Evolutionary conservation across 2,113 vertebrate species (phyloP), one percentile per base, ranked within the genome.

Genomic region (Myanophis thanlyinensis): DNA sequence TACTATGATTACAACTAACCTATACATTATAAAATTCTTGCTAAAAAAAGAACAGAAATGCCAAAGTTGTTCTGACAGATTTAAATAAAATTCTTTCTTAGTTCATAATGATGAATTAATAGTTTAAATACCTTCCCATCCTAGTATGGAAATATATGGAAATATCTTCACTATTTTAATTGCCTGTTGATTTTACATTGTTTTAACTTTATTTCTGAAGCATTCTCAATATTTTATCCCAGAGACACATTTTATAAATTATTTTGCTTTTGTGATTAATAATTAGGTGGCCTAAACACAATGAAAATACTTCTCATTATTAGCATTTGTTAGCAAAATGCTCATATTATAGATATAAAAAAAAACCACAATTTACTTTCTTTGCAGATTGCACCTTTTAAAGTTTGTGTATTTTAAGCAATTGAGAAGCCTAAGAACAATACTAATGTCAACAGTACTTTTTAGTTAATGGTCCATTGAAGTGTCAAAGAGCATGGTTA

Each of bases 401-500:
- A 93, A 93, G 96, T 95, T 94, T 89, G 95, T 95, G 95, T 92
- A 95, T 96, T 96, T 94, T 94, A 80, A 91, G 90, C 95, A 97
- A 97, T 96, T 96, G 96, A 96, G 95, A 97, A 95, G 93, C 47
- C 91, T 95, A 89, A 1, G 2, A 95, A 96, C 93, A 96, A 93
- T 94, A 97, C 95, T 96, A 96, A 96, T 95, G 96, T 96, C 94
- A 95, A 96, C 94, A 90, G 94, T 96, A 96, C 96, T 96, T 96
- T 93, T 94, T 40, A 89, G 95, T 97, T 97, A 97, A 97, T 97
- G 95, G 95, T 94, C 95, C 94, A 97, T 93, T 96, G 96, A 97
- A 97, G 96, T 97, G 97, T 97, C 96, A 49, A 90, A 96, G 96
- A 97, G 96, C 53, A 87, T 96, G 97, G 97, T 97, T 98, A 97